These are phyloP conservation scores for Anastrepha obliqua DNA, from an alignment of 1,140 invertebrate genomes.

Conservation along the genomic window DNA sequence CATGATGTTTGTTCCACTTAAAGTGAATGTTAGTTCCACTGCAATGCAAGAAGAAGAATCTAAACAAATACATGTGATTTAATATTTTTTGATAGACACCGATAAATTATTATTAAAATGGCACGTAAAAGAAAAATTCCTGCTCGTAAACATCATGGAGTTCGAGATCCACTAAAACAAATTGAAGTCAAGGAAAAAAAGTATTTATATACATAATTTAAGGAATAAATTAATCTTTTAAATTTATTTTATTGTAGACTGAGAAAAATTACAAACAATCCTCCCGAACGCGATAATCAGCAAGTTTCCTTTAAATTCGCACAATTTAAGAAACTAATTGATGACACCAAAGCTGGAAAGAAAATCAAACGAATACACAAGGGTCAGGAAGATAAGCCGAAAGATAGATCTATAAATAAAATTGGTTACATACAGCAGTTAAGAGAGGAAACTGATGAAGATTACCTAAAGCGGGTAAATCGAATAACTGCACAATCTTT, in stretches of 20 bases:
- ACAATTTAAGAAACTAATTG: slow-evolving; percentile 66
- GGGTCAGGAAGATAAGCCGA: slow-evolving; percentile 66
- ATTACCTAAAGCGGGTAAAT: slow-evolving; percentile 76
- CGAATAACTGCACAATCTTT: slow-evolving; percentile 76
- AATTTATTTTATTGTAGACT: slow-evolving; percentile 60
- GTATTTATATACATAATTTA: slow-evolving; percentile 58
- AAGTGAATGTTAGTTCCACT: not conserved
- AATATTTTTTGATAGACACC: not conserved
- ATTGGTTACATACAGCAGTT: slow-evolving; percentile 69
- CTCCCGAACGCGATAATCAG: slow-evolving; percentile 66
- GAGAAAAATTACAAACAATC: slow-evolving; percentile 70
- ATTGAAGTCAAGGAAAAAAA: slow-evolving; percentile 66
- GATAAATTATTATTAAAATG: slow-evolving; percentile 58
- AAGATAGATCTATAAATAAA: slow-evolving; percentile 55
- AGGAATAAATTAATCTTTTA: too few species aligned
- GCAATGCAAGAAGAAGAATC: slow-evolving; percentile 26
- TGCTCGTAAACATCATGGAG: slow-evolving; percentile 71
- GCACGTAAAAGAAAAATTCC: slow-evolving; percentile 71
- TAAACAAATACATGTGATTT: slow-evolving; percentile 42
- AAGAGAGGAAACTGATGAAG: slow-evolving; percentile 73
- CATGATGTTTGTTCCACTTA: not conserved
- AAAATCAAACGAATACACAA: slow-evolving; percentile 62
- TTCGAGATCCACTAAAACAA: slow-evolving; percentile 72
- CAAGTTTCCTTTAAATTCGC: slow-evolving; percentile 67
- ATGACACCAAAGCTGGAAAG: slow-evolving; percentile 67